Evolutionary conservation across 2,797 vertebrate genomes (phyloP).

Genomic region (Balearica regulorum): DNA sequence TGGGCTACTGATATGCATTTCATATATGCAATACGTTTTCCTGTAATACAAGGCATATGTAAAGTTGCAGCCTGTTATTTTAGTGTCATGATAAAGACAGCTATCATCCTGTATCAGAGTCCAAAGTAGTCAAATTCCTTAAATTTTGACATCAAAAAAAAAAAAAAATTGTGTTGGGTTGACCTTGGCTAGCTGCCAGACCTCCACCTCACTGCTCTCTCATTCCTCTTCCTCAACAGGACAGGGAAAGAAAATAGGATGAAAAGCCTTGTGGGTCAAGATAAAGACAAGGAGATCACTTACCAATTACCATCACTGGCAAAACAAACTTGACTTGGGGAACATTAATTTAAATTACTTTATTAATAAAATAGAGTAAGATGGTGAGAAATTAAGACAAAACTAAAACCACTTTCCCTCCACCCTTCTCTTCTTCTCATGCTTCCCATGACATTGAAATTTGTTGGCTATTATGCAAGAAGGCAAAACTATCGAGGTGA

Average conservation of each 20-base stretch:
- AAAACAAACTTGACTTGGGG: background rate
- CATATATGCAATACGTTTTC: background rate
- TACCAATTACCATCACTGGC: background rate
- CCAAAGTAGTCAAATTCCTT: background rate
- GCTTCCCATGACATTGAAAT: background rate
- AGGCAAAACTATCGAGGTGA: background rate
- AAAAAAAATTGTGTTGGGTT: background rate
- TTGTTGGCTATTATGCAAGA: background rate
- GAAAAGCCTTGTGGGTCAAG: background rate
- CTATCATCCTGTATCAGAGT: background rate
- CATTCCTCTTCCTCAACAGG: background rate
- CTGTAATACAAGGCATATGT: background rate
- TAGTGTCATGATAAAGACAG: background rate
- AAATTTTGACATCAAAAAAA: background rate
- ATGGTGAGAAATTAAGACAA: background rate
- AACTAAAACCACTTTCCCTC: background rate
- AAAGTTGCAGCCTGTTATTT: background rate
- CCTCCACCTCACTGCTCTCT: background rate
- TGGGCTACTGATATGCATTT: background rate
- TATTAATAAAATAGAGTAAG: background rate
- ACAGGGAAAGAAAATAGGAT: fast-evolving
- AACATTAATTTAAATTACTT: background rate
- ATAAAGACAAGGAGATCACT: too few species aligned
- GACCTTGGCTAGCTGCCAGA: background rate
- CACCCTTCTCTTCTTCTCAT: fast-evolving